Evolutionary conservation across 2,888 invertebrate species (phyloP).

Genomic region (Spilosoma lubricipeda): DNA sequence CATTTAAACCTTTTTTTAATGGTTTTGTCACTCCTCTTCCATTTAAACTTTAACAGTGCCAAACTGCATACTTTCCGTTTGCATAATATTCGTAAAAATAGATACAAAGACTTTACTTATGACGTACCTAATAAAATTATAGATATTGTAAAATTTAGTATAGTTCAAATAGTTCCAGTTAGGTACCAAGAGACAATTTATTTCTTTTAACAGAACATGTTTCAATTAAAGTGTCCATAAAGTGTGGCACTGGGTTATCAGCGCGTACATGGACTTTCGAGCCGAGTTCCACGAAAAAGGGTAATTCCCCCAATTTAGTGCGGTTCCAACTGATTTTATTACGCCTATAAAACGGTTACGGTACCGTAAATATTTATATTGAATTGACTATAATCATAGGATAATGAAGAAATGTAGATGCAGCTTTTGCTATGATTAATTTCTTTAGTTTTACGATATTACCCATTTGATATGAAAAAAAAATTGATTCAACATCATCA

Average conservation of each 20-base stretch:
- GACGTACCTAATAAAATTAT: too few relatives aligned
- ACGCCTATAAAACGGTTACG: constrained; percentile 63
- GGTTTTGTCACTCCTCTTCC: too few relatives aligned
- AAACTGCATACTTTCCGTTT: too few relatives aligned
- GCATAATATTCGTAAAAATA: too few relatives aligned
- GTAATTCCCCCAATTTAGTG: constrained; percentile 62
- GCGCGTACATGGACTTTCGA: constrained; percentile 16
- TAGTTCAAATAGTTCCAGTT: background rate
- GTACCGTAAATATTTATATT: constrained; percentile 66
- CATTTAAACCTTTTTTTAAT: too few relatives aligned
- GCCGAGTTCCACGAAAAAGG: constrained; percentile 39
- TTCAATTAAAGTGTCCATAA: constrained; percentile 27
- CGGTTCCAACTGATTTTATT: constrained; percentile 64
- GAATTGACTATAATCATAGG: constrained; percentile 56
- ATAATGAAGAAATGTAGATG: constrained; percentile 37
- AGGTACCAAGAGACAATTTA: constrained; percentile 17
- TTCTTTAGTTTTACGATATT: too few relatives aligned
- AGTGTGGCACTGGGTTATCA: constrained; percentile 25
- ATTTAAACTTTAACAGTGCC: too few relatives aligned
- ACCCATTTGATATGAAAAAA: too few relatives aligned
- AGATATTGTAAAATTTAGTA: constrained; percentile 3
- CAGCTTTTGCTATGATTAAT: constrained; percentile 10
- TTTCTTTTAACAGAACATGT: constrained; percentile 16
- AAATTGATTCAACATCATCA: too few relatives aligned
- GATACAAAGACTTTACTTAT: too few relatives aligned